Evolutionary conservation across 2,797 vertebrate species (phyloP).

Genomic region (Anguilla marmorata): DNA sequence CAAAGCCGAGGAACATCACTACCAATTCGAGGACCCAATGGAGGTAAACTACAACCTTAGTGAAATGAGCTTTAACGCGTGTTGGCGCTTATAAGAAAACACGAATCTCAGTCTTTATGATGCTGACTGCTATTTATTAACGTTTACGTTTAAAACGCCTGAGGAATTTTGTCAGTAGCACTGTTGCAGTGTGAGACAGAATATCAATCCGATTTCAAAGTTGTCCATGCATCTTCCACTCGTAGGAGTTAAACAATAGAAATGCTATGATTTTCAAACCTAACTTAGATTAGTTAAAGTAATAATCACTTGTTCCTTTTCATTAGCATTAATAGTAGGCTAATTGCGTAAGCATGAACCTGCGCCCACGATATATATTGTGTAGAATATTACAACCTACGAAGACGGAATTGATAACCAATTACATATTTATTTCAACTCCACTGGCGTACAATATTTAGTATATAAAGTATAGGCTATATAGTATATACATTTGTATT

Average conservation of each 20-base stretch:
- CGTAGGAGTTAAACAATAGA: not conserved
- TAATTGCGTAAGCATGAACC: not conserved
- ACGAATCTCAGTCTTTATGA: not conserved
- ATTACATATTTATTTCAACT: not conserved
- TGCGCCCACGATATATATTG: not conserved
- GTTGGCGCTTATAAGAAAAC: not conserved
- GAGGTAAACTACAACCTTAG: slow-evolving; percentile 73
- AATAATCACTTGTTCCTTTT: not conserved
- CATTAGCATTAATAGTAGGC: not conserved
- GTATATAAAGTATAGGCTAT: too few species aligned
- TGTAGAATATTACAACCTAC: not conserved
- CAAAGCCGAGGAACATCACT: slow-evolving; percentile 84
- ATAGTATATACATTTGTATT: not conserved
- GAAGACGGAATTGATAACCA: not conserved
- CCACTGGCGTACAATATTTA: not conserved
- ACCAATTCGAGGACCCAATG: slow-evolving; percentile 82
- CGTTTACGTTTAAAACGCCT: not conserved
- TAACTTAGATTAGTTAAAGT: not conserved
- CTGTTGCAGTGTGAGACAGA: not conserved
- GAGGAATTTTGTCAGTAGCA: not conserved
- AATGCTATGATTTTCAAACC: not conserved
- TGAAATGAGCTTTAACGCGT: not conserved
- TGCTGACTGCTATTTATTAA: not conserved
- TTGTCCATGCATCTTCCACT: not conserved
- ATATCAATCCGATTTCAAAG: not conserved